A percentile compares a stretch with the other conserved stretches of the same genome.
phyloP scores from a whole-genome alignment of 2,888 invertebrate species.

The Abrostola tripartita region DNA sequence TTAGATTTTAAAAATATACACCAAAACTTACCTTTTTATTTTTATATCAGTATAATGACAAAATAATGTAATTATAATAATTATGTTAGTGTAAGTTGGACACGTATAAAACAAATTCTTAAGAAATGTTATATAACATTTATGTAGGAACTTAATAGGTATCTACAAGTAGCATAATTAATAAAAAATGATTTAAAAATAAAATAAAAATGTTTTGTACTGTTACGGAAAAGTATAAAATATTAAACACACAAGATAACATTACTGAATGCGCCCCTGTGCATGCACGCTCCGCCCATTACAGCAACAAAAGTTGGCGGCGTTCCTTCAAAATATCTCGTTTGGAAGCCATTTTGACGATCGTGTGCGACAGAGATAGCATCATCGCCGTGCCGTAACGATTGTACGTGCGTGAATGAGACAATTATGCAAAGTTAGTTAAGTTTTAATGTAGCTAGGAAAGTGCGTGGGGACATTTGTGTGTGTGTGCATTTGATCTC shows the following conservation, averaged over 20 bases:
- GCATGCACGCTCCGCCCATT: conserved; percentile 87
- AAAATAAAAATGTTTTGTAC: background rate
- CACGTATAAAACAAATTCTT: no score
- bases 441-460: conserved; percentile 82
- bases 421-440: conserved; percentile 87
- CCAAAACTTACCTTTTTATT: background rate
- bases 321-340: conserved; percentile 88
- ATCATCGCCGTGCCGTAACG: conserved; percentile 66
- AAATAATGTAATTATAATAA: no score
- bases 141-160: no score
- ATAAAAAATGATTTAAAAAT: no score
- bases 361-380: conserved; percentile 80
- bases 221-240: background rate
- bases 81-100: no score
- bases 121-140: no score
- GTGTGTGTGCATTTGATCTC: conserved; percentile 65
- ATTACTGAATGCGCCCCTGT: conserved; percentile 74
- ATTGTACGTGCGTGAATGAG: conserved; percentile 83
- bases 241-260: conserved; percentile 13
- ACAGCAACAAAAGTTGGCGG: conserved; percentile 87
- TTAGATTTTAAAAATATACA: no score
- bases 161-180: no score
- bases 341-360: conserved; percentile 89
- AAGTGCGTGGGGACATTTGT: conserved; percentile 74
- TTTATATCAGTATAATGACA: background rate